phyloP scores from a whole-genome alignment of 1,140 invertebrate genomes.

The Octopus sinensis region DNA sequence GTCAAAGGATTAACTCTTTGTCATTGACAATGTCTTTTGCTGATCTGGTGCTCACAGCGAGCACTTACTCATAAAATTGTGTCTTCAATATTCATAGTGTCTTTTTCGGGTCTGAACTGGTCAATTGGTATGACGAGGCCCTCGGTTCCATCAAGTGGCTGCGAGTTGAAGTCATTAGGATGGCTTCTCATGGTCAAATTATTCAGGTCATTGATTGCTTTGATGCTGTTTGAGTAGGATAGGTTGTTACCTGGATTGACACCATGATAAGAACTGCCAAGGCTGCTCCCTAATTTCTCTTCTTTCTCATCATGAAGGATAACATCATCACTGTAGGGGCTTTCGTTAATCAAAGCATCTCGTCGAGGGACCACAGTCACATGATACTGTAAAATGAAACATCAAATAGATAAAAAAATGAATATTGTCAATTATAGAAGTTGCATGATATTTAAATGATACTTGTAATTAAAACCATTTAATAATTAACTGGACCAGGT shows the following conservation, averaged over 20 bases:
- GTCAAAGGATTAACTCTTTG: too few species aligned
- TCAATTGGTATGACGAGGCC: slow-evolving; percentile 18
- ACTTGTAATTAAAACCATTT: too few species aligned
- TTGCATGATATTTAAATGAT: too few species aligned
- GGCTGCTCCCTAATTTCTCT: not conserved
- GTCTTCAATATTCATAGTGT: not conserved
- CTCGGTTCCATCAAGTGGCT: slow-evolving; percentile 5
- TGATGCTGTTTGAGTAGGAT: not conserved
- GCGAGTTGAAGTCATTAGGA: slow-evolving; percentile 3
- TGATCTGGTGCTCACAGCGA: too few species aligned
- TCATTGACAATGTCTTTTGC: too few species aligned
- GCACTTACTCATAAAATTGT: not conserved
- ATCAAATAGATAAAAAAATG: not conserved
- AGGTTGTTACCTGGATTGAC: not conserved
- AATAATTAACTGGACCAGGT: too few species aligned
- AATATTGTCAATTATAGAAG: too few species aligned
- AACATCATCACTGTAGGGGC: slow-evolving; percentile 21
- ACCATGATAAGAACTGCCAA: not conserved
- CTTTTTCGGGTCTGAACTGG: not conserved
- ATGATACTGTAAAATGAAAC: slow-evolving; percentile 17
- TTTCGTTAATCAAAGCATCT: slow-evolving; percentile 16
- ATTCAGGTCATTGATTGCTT: slow-evolving; percentile 10
- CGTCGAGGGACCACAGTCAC: slow-evolving; percentile 9
- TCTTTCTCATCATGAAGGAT: slow-evolving; percentile 21
- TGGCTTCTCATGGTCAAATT: not conserved